A percentile compares a stretch with the other conserved stretches of the same genome.
Evolutionary conservation across 2,888 invertebrate genomes (phyloP).

Genomic region (Drosophila infuscata): DNA sequence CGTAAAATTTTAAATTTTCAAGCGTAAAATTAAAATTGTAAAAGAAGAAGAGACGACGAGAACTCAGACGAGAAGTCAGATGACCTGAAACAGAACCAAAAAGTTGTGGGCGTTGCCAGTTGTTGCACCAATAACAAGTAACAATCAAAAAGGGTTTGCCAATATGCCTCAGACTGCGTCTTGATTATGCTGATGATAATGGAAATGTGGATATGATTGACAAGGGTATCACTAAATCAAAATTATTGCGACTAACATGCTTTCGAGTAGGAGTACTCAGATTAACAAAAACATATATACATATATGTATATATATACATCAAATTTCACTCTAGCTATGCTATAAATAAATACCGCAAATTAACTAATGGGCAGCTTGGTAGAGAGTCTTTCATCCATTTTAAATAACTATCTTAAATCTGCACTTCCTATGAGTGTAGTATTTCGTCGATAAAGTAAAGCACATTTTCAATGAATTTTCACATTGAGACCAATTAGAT

Average conservation of each 20-base stretch:
- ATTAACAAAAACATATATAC: conserved; percentile 17
- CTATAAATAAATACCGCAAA: background rate
- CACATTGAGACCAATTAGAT: background rate
- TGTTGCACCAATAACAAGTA: conserved; percentile 57
- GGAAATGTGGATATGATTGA: conserved; percentile 22
- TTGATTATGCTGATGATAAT: conserved; percentile 22
- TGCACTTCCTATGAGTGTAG: background rate
- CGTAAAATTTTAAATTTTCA: conserved; percentile 72
- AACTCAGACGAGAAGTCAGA: conserved; percentile 14
- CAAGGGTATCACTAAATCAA: conserved; percentile 11
- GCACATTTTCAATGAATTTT: background rate
- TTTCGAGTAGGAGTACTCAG: background rate
- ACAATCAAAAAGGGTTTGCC: conserved; percentile 41
- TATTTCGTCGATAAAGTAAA: background rate
- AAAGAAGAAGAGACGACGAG: conserved; percentile 13
- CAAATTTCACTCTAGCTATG: background rate
- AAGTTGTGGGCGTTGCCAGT: conserved; percentile 58
- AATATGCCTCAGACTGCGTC: conserved; percentile 5
- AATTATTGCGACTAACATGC: conserved; percentile 2
- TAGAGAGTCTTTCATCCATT: background rate
- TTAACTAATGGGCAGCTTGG: background rate
- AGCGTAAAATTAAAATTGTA: conserved; percentile 75
- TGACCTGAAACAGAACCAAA: conserved; percentile 60
- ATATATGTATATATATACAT: background rate
- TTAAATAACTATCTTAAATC: background rate